phyloP scores from a whole-genome alignment of 1,140 invertebrate species.

The Drosophila miranda region DNA sequence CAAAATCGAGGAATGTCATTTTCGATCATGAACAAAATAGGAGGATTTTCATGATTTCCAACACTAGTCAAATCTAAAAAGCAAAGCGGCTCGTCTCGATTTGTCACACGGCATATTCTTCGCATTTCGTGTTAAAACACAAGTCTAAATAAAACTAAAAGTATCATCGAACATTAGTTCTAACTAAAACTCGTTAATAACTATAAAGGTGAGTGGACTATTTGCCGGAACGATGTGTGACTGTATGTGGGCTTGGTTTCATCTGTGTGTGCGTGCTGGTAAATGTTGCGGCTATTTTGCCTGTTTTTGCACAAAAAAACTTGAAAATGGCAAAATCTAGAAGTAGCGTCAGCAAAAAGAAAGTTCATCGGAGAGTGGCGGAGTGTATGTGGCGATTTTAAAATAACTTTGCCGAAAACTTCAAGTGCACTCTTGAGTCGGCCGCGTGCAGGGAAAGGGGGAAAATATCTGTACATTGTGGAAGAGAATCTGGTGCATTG shows the following conservation, averaged over 20 bases:
- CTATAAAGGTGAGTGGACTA: constrained; percentile 28
- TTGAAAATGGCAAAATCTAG: constrained; percentile 71
- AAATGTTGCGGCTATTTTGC: constrained; percentile 52
- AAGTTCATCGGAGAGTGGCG: constrained; percentile 69
- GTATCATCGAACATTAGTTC: too few species aligned
- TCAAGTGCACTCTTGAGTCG: constrained; percentile 70
- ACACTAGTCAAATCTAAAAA: not conserved
- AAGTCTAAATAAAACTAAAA: too few species aligned
- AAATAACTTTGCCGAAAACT: constrained; percentile 77
- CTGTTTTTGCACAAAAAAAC: constrained; percentile 35
- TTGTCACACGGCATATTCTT: constrained; percentile 5
- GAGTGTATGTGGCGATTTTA: constrained; percentile 69
- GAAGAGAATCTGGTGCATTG: constrained; percentile 16
- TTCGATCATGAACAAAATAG: too few species aligned
- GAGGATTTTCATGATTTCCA: too few species aligned
- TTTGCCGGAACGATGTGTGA: not conserved
- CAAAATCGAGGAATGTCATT: too few species aligned
- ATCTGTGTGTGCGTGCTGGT: constrained; percentile 42
- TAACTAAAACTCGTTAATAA: not conserved
- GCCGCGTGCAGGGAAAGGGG: constrained; percentile 9
- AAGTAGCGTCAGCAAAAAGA: constrained; percentile 77
- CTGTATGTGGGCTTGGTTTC: constrained; percentile 14
- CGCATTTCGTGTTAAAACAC: constrained; percentile 5
- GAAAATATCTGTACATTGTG: constrained; percentile 61
- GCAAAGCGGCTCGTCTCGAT: not conserved